A percentile compares a stretch with the other conserved stretches of the same genome.
phyloP scores from a whole-genome alignment of 1,140 invertebrate genomes.

The Lepidostoma basale region DNA sequence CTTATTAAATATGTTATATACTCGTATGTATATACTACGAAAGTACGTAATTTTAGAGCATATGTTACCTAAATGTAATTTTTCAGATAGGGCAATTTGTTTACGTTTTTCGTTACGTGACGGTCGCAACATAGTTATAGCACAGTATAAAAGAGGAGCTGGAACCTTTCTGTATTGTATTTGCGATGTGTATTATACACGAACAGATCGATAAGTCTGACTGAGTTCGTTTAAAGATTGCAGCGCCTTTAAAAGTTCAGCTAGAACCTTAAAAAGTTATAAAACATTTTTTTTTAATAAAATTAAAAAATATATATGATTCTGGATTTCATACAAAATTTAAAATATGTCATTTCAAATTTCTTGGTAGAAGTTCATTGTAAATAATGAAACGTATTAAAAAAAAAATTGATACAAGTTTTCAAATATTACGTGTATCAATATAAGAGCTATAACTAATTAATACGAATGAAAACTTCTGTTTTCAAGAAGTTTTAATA shows the following conservation, averaged over 20 bases:
- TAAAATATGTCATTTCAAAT: not conserved
- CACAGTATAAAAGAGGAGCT: too few species aligned
- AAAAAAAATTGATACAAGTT: not conserved
- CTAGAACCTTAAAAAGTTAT: conserved; percentile 21
- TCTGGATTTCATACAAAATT: not conserved
- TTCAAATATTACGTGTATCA: not conserved
- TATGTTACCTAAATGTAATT: too few species aligned
- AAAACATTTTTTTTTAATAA: not conserved
- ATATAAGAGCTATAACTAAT: too few species aligned
- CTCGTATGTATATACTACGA: too few species aligned
- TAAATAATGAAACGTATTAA: not conserved
- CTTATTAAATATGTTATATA: too few species aligned
- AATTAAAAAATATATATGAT: not conserved
- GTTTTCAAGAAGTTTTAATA: too few species aligned
- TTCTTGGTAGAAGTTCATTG: not conserved
- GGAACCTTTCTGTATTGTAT: conserved; percentile 13
- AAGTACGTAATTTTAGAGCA: too few species aligned
- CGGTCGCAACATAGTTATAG: too few species aligned
- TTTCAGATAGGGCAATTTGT: too few species aligned
- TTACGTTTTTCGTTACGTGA: too few species aligned
- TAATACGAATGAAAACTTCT: too few species aligned
- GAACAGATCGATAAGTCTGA: conserved; percentile 34
- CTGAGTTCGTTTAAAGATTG: conserved; percentile 29
- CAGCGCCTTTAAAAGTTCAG: conserved; percentile 18
- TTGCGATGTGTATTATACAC: conserved; percentile 25